Percentiles rank a stretch among this genome's conserved stretches.
These are phyloP conservation scores for Meda fulgida DNA, from an alignment of 2,797 vertebrate genomes.

Conservation along the genomic window DNA sequence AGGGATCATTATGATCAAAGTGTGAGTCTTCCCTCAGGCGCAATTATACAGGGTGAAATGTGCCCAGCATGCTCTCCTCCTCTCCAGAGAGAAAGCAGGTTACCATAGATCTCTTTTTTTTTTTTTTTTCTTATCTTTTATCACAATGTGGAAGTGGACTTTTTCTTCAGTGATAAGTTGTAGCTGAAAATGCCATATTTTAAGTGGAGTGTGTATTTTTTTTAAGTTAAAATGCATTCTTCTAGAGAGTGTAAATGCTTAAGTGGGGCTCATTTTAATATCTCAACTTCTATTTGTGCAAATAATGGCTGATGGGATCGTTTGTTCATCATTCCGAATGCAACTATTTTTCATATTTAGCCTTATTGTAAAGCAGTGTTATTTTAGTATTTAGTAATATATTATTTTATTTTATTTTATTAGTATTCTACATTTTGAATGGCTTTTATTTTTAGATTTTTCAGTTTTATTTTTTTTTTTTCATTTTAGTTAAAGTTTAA, in stretches of 20 bases:
- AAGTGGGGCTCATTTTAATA: neutral
- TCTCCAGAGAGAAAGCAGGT: conserved; percentile 60
- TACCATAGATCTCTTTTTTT: neutral
- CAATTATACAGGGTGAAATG: conserved; percentile 59
- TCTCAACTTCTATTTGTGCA: neutral
- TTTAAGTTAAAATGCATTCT: neutral
- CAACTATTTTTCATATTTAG: neutral
- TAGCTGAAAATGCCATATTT: neutral
- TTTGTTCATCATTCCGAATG: neutral
- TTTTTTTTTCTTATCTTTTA: neutral
- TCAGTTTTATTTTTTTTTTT: neutral
- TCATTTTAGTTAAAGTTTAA: neutral
- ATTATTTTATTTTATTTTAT: neutral
- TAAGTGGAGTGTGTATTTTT: neutral
- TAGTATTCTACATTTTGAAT: neutral
- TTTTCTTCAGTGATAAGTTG: neutral
- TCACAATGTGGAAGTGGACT: neutral
- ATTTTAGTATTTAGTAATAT: conserved; percentile 14
- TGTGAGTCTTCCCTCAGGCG: conserved; percentile 59
- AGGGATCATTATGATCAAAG: conserved; percentile 72
- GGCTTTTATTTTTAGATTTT: neutral
- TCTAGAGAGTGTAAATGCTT: neutral
- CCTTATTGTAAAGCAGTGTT: neutral
- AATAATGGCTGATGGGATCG: neutral
- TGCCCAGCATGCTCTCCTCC: conserved; percentile 65